Percentiles rank a stretch among this genome's conserved stretches.
These are phyloP conservation scores for Pseudomyrmex gracilis DNA, from an alignment of 1,140 invertebrate species.

Conservation along the genomic window DNA sequence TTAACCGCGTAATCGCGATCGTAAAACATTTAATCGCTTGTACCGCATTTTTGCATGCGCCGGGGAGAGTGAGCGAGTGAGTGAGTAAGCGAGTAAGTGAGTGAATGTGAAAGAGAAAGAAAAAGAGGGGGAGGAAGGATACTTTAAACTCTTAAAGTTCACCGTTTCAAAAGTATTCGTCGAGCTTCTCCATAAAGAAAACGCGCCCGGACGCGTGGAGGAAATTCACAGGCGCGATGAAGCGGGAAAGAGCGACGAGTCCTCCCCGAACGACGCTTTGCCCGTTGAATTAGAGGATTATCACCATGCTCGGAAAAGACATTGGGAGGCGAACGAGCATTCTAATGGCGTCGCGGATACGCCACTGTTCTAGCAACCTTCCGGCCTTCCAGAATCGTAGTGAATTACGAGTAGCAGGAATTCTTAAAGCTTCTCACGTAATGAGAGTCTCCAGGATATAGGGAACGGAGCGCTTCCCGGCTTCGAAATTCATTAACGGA, in stretches of 20 bases:
- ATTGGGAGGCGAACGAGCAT: constrained; percentile 66
- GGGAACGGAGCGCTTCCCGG: constrained; percentile 71
- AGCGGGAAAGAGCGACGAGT: background rate
- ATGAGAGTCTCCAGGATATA: constrained; percentile 78
- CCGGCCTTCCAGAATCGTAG: constrained; percentile 66
- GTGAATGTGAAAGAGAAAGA: too few species aligned
- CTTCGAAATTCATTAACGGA: constrained; percentile 78
- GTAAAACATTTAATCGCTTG: constrained; percentile 8
- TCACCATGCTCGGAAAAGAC: constrained; percentile 62
- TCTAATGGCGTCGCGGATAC: constrained; percentile 71
- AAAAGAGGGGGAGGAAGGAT: background rate
- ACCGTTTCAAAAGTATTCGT: constrained; percentile 42
- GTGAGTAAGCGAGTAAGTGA: too few species aligned
- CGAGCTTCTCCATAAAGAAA: background rate
- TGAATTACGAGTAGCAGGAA: constrained; percentile 75
- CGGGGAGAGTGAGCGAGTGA: too few species aligned
- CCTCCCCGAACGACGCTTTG: constrained; percentile 25
- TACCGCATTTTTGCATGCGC: too few species aligned
- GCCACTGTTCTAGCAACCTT: constrained; percentile 69
- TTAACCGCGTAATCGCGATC: constrained; percentile 16
- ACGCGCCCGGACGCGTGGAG: background rate
- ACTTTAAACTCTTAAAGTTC: constrained; percentile 30
- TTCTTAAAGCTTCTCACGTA: constrained; percentile 80
- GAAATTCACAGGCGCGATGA: constrained; percentile 32
- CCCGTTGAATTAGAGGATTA: constrained; percentile 73